A percentile compares a stretch with the other conserved stretches of the same genome.
Evolutionary conservation across 2,797 vertebrate species (phyloP).

Genomic region (Dryobates pubescens): DNA sequence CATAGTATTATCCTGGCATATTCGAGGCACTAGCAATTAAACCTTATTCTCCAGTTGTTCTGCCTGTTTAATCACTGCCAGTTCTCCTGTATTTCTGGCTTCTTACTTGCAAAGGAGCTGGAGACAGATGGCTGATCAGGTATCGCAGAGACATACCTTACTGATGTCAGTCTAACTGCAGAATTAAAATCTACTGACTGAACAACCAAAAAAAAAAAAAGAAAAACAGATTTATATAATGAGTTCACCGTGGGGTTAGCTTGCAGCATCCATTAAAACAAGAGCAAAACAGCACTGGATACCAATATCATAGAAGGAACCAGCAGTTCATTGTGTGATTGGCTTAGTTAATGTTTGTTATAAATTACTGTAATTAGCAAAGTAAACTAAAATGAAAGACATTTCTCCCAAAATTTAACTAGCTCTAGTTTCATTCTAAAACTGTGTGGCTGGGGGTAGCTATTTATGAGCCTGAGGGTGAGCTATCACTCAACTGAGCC

Average conservation of each 20-base stretch:
- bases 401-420: background rate
- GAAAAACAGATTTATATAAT: background rate
- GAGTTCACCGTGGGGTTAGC: background rate
- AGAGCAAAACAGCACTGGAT: background rate
- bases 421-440: background rate
- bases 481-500: background rate
- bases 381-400: background rate
- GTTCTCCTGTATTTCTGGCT: background rate
- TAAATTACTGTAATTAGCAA: conserved; percentile 3
- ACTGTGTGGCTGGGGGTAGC: background rate
- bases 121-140: background rate
- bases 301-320: background rate
- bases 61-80: conserved; percentile 16
- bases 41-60: conserved; percentile 22
- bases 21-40: conserved; percentile 24
- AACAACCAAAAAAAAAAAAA: background rate
- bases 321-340: background rate
- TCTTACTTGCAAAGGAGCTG: background rate
- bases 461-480: background rate
- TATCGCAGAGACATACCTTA: background rate
- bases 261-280: background rate
- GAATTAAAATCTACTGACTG: background rate
- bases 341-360: background rate
- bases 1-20: conserved; percentile 25
- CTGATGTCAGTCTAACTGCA: background rate